phyloP scores from a whole-genome alignment of 2,888 invertebrate genomes.

The Brachyptera putata region DNA sequence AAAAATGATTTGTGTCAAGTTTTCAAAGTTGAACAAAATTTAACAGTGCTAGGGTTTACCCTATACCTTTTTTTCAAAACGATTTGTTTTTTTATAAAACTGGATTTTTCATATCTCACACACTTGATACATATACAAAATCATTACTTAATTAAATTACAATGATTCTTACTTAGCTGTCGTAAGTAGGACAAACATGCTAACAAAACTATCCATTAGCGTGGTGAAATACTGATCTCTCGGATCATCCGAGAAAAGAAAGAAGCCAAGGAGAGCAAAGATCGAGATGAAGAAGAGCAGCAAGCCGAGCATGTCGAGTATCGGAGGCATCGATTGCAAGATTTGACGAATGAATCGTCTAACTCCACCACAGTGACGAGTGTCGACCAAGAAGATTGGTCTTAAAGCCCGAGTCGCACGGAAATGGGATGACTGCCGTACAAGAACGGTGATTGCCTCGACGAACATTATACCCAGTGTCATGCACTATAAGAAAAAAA shows the following conservation, averaged over 20 bases:
- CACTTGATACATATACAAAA: too few relatives aligned
- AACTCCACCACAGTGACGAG: constrained; percentile 77
- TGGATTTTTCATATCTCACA: too few relatives aligned
- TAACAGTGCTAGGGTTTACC: too few relatives aligned
- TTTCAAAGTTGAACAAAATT: too few relatives aligned
- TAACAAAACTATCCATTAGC: constrained; percentile 77
- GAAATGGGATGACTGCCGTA: constrained; percentile 79
- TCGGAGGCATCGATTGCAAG: constrained; percentile 79
- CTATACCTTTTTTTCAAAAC: too few relatives aligned
- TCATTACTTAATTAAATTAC: too few relatives aligned
- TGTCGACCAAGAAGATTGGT: constrained; percentile 86
- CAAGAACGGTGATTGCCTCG: constrained; percentile 74
- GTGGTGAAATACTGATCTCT: constrained; percentile 74
- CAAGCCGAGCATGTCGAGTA: constrained; percentile 80
- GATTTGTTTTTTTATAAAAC: too few relatives aligned
- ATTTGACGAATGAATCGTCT: constrained; percentile 61
- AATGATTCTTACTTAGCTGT: constrained; percentile 86
- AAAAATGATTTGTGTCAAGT: too few relatives aligned
- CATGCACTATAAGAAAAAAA: constrained; percentile 55
- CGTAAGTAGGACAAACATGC: constrained; percentile 83
- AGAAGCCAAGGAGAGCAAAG: constrained; percentile 77
- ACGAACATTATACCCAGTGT: constrained; percentile 75
- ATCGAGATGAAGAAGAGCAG: constrained; percentile 80
- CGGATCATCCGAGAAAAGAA: constrained; percentile 69
- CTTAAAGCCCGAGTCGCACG: constrained; percentile 80